phyloP scores from a whole-genome alignment of 2,888 invertebrate species.

The Mimumesa dahlbomi region DNA sequence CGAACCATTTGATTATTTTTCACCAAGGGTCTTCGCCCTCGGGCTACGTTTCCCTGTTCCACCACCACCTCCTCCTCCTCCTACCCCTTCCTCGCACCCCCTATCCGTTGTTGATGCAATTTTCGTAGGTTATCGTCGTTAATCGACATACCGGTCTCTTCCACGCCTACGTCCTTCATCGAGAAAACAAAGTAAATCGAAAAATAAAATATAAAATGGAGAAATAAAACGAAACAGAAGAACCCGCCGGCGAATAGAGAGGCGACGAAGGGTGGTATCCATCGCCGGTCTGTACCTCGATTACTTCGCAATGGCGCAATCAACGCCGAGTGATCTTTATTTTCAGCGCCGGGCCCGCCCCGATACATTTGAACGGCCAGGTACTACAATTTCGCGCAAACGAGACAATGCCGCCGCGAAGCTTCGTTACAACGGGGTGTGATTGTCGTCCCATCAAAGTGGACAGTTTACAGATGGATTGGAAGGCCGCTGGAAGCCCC shows the following conservation, averaged over 20 bases:
- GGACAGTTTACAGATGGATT: conserved; percentile 80
- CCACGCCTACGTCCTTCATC: conserved; percentile 19
- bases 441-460: conserved; percentile 79
- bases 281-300: conserved; percentile 55
- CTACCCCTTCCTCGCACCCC: not conserved
- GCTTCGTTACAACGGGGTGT: conserved; percentile 76
- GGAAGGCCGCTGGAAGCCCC: conserved; percentile 65
- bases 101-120: conserved; percentile 34
- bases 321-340: conserved; percentile 76
- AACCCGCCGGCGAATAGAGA: not conserved
- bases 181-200: conserved; percentile 39
- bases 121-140: conserved; percentile 48
- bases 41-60: not conserved
- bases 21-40: not conserved
- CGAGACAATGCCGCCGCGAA: conserved; percentile 72
- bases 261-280: conserved; percentile 29
- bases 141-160: conserved; percentile 35
- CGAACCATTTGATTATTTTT: conserved; percentile 27
- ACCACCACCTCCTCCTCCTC: not conserved
- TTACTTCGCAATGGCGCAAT: conserved; percentile 70
- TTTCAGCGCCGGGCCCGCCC: conserved; percentile 58
- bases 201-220: too few species aligned
- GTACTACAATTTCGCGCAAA: conserved; percentile 73
- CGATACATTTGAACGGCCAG: conserved; percentile 68
- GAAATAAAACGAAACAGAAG: conserved; percentile 18